phyloP scores from a whole-genome alignment of 2,797 vertebrate species.

The Schizopygopsis malacanthus region DNA sequence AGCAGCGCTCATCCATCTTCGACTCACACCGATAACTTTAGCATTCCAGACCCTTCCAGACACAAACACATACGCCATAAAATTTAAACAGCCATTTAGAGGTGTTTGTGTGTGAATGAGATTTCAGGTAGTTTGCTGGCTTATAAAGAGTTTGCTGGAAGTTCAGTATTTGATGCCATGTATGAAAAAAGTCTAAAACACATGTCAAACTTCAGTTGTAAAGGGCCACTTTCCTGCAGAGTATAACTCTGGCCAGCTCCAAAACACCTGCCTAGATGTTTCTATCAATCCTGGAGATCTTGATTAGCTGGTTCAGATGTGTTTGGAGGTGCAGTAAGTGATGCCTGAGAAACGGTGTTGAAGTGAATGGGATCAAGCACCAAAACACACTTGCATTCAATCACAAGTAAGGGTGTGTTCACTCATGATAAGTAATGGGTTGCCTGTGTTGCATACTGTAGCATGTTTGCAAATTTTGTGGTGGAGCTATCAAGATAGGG shows the following conservation, averaged over 20 bases:
- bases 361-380: neutral
- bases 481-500: no score
- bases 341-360: neutral
- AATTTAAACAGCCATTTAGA: neutral
- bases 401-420: no score
- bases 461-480: no score
- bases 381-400: no score
- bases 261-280: neutral
- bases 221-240: neutral
- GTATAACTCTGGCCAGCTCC: neutral
- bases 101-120: neutral
- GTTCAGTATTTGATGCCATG: neutral
- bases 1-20: slow-evolving; percentile 7
- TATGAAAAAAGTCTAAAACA: neutral
- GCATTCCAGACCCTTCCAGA: neutral
- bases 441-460: no score
- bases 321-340: neutral
- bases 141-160: neutral
- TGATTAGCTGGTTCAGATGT: neutral
- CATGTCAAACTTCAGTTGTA: neutral
- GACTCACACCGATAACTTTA: slow-evolving; percentile 7
- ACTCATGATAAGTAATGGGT: no score
- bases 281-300: neutral
- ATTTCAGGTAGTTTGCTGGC: neutral
- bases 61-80: neutral